Evolutionary conservation across 2,888 invertebrate genomes (phyloP).

Genomic region (Xanthorhoe spadicearia): DNA sequence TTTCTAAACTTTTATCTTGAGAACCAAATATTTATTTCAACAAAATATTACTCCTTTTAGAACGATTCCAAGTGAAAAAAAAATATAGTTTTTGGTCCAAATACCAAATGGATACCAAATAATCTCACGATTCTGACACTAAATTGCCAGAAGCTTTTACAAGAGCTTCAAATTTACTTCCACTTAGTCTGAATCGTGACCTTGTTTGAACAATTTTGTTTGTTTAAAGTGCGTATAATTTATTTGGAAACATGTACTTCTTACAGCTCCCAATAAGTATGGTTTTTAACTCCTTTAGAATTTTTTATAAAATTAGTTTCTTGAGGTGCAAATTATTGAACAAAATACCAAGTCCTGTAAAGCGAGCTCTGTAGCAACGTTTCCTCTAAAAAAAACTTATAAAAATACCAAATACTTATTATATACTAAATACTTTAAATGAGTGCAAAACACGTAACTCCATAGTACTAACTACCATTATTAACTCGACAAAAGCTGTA

Average conservation of each 20-base stretch:
- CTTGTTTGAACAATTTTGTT: slow-evolving; percentile 59
- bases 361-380: too few species aligned
- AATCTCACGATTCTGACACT: neutral
- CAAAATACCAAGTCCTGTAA: too few species aligned
- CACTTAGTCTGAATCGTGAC: slow-evolving; percentile 50
- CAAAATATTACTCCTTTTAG: too few species aligned
- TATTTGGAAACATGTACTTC: slow-evolving; percentile 40
- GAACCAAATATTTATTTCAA: too few species aligned
- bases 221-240: slow-evolving; percentile 57
- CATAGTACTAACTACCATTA: slow-evolving; percentile 4
- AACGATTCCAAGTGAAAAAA: neutral
- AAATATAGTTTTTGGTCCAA: neutral
- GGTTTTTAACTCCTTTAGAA: neutral
- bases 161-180: slow-evolving; percentile 33
- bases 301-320: too few species aligned
- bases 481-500: neutral
- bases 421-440: too few species aligned
- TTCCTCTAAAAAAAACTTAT: too few species aligned
- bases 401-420: too few species aligned
- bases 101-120: neutral
- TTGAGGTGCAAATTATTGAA: too few species aligned
- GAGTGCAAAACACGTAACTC: too few species aligned
- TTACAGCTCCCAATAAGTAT: slow-evolving; percentile 7
- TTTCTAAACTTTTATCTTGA: too few species aligned
- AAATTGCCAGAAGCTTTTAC: slow-evolving; percentile 9